phyloP scores from a whole-genome alignment of 1,140 invertebrate species.

The Macrotrachela quadricornifera region DNA sequence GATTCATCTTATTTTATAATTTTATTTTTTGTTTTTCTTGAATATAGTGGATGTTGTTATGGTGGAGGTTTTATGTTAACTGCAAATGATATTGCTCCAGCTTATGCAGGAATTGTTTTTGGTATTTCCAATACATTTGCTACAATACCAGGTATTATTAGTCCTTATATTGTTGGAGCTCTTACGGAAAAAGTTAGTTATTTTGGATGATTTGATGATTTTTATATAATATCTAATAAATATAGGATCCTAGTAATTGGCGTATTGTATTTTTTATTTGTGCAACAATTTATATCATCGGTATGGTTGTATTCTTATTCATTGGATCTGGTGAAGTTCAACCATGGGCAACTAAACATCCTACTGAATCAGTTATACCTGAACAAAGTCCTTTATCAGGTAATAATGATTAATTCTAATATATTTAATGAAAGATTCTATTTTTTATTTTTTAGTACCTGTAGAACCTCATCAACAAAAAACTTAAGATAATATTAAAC shows the following conservation, averaged over 20 bases:
- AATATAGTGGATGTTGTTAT: not conserved
- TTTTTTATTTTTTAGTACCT: too few relatives aligned
- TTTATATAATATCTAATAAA: not conserved
- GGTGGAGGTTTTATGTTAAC: conserved; percentile 59
- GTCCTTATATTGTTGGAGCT: conserved; percentile 49
- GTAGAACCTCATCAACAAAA: too few relatives aligned
- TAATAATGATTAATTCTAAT: too few relatives aligned
- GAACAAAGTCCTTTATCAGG: too few relatives aligned
- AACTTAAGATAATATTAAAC: too few relatives aligned
- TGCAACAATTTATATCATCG: conserved; percentile 4
- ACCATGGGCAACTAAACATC: conserved; percentile 4
- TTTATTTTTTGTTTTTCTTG: not conserved
- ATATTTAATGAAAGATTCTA: too few relatives aligned
- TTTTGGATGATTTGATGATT: not conserved
- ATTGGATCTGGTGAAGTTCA: conserved; percentile 3
- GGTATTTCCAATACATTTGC: conserved; percentile 59
- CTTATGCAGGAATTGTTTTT: conserved; percentile 50
- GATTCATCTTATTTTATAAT: too few relatives aligned
- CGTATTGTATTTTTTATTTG: conserved; percentile 9
- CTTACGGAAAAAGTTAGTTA: conserved; percentile 34
- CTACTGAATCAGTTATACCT: not conserved
- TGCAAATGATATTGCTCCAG: conserved; percentile 64
- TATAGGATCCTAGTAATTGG: not conserved
- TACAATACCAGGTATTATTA: conserved; percentile 56
- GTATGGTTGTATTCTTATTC: not conserved